Percentiles rank a stretch among this genome's conserved stretches.
Evolutionary conservation across 2,888 invertebrate species (phyloP).

Genomic region (Sarcophaga subvicina): DNA sequence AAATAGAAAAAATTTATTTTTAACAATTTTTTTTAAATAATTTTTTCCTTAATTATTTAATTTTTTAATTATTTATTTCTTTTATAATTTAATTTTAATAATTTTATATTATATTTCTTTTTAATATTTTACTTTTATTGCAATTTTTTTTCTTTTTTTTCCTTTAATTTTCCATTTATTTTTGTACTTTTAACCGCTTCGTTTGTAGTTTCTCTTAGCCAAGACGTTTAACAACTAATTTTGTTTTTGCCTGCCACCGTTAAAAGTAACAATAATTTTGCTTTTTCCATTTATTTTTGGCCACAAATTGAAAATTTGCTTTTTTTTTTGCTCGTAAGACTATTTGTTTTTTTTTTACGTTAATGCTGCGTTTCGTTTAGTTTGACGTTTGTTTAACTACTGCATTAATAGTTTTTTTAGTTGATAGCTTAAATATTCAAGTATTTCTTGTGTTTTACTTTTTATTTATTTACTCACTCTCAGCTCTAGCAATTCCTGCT

Average conservation of each 20-base stretch:
- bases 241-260: constrained; percentile 32
- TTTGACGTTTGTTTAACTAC: constrained; percentile 19
- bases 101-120: constrained; percentile 14
- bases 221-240: constrained; percentile 69
- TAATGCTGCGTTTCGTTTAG: constrained; percentile 12
- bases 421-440: constrained; percentile 34
- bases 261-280: constrained; percentile 61
- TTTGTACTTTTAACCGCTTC: constrained; percentile 51
- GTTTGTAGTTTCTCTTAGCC: constrained; percentile 61
- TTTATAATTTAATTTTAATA: constrained; percentile 12
- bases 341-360: neutral
- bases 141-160: neutral
- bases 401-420: constrained; percentile 34
- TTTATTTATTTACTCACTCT: neutral
- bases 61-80: constrained; percentile 3
- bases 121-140: constrained; percentile 19
- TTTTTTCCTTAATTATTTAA: neutral
- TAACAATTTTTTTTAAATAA: too few species aligned
- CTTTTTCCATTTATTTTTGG: constrained; percentile 44
- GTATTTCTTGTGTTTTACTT: constrained; percentile 1
- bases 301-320: constrained; percentile 39
- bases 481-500: constrained; percentile 4
- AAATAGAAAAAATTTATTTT: too few species aligned
- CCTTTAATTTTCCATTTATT: constrained; percentile 21
- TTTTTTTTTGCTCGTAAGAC: neutral